Evolutionary conservation across 2,113 vertebrate genomes (phyloP).

Genomic region (Eretmochelys imbricata): DNA sequence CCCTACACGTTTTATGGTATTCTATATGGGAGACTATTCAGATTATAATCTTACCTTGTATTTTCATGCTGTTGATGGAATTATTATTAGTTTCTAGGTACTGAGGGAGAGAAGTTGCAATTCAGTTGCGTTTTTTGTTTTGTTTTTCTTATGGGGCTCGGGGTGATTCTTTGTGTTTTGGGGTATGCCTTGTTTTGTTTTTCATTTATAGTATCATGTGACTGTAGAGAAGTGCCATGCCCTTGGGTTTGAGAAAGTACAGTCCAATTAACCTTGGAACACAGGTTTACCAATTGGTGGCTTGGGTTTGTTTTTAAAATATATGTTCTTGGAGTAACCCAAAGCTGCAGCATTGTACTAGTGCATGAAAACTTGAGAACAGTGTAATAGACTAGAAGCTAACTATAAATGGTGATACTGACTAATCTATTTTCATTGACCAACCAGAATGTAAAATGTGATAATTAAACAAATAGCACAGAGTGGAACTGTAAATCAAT

Average conservation of each 20-base stretch:
- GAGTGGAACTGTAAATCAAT: neutral
- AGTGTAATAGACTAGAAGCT: conserved; percentile 4
- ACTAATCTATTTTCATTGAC: neutral
- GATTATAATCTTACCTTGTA: neutral
- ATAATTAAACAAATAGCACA: conserved; percentile 7
- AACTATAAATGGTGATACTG: neutral
- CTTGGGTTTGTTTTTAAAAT: neutral
- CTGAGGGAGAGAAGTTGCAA: neutral
- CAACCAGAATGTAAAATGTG: conserved; percentile 18
- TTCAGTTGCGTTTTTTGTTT: neutral
- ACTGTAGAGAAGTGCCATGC: neutral
- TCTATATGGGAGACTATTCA: conserved; percentile 8
- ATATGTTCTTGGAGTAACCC: neutral
- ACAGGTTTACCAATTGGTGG: neutral
- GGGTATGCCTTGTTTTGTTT: neutral
- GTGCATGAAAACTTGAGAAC: neutral
- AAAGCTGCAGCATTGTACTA: neutral
- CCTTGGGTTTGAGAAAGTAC: neutral
- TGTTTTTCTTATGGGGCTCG: neutral
- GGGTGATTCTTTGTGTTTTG: neutral
- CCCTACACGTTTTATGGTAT: rapidly evolving
- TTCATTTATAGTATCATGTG: neutral
- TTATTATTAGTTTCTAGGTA: neutral
- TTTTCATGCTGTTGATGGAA: neutral
- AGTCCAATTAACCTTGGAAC: neutral